Evolutionary conservation across 2,113 vertebrate genomes (phyloP).

Genomic region (Formicarius rufipectus): DNA sequence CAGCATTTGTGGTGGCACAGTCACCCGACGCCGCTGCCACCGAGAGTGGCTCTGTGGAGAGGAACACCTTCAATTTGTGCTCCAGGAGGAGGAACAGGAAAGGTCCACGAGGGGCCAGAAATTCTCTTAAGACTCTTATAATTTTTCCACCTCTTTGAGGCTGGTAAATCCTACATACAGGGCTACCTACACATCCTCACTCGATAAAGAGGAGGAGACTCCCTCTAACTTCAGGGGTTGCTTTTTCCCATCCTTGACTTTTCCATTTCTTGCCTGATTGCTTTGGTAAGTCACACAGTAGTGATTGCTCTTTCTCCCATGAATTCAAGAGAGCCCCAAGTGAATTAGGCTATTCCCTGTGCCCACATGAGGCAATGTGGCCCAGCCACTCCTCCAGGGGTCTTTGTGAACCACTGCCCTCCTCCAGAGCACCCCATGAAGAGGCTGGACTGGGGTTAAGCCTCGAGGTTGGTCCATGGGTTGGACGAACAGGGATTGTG

Average conservation of each 20-base stretch:
- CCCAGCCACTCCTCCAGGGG: rapidly evolving
- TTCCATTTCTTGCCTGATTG: not conserved
- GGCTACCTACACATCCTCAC: not conserved
- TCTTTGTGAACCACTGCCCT: not conserved
- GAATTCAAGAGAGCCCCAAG: not conserved
- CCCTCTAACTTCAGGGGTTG: not conserved
- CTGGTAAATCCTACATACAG: not conserved
- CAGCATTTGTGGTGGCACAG: no score
- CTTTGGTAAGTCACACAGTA: rapidly evolving
- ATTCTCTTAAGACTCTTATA: not conserved
- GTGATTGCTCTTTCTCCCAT: not conserved
- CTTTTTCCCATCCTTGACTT: not conserved
- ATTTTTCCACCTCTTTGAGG: not conserved
- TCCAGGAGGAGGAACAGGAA: not conserved
- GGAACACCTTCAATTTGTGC: not conserved
- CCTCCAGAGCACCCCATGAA: not conserved
- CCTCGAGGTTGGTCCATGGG: no score
- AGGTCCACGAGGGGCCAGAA: not conserved
- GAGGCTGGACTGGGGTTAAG: no score
- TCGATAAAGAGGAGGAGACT: not conserved
- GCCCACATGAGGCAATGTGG: rapidly evolving
- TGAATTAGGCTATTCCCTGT: not conserved
- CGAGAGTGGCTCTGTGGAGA: rapidly evolving
- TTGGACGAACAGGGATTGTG: not conserved
- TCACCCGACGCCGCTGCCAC: no score